Conservation (phyloP, 2,797 vertebrate genomes). For the Ctenopoma kingsleyae region DNA sequence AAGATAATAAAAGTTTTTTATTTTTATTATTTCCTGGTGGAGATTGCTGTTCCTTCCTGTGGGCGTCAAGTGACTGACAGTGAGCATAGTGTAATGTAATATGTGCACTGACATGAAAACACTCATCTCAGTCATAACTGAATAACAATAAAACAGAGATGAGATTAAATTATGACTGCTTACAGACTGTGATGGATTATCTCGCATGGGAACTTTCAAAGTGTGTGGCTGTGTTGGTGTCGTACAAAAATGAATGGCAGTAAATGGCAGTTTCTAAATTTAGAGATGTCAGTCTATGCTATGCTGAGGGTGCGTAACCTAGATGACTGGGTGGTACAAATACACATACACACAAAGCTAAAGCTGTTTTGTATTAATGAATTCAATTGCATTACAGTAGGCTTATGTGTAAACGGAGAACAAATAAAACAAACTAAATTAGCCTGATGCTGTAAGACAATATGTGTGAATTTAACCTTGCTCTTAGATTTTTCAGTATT, state of each 20-base stretch:
- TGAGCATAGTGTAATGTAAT: slow-evolving; percentile 41
- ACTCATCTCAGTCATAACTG: slow-evolving; percentile 44
- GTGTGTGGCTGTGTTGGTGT: not conserved
- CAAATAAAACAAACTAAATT: too few species aligned
- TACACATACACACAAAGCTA: not conserved
- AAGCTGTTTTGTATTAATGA: not conserved
- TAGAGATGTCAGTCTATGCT: slow-evolving; percentile 13
- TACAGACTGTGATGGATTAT: slow-evolving; percentile 42
- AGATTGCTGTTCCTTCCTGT: slow-evolving; percentile 35
- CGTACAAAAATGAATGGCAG: slow-evolving; percentile 29
- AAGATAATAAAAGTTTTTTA: slow-evolving; percentile 15
- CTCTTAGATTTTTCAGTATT: not conserved
- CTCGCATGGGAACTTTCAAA: slow-evolving; percentile 30
- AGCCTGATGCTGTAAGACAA: not conserved
- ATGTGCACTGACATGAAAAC: slow-evolving; percentile 44
- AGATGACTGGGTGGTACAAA: not conserved
- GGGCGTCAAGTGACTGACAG: slow-evolving; percentile 65
- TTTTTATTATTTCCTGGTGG: slow-evolving; percentile 32
- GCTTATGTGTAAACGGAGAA: not conserved
- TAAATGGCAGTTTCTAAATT: slow-evolving; percentile 44
- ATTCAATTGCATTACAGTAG: slow-evolving; percentile 7
- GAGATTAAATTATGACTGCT: slow-evolving; percentile 59
- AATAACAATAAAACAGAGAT: slow-evolving; percentile 48
- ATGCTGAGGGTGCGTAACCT: slow-evolving; percentile 12
- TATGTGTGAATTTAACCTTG: not conserved